phyloP scores from a whole-genome alignment of 2,888 invertebrate species.

The Nesidiocoris tenuis region DNA sequence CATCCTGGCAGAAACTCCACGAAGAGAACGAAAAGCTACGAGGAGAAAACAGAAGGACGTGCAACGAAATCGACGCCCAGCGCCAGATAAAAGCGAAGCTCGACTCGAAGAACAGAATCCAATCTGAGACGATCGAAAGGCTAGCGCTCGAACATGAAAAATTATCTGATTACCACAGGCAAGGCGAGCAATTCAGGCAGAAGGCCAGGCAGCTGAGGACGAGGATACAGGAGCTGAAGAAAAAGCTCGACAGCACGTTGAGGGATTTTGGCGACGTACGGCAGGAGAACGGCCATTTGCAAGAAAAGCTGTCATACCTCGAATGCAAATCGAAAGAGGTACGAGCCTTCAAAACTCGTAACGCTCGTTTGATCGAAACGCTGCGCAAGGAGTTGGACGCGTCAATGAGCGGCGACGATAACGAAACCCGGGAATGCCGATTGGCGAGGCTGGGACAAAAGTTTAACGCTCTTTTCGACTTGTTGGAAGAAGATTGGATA shows the following conservation, averaged over 20 bases:
- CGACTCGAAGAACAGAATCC: conserved; percentile 15
- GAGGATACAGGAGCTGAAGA: conserved; percentile 1
- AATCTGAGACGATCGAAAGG: conserved; percentile 25
- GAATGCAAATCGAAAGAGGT: background rate
- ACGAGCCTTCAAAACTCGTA: background rate
- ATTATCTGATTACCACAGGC: conserved; percentile 5
- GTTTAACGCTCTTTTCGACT: background rate
- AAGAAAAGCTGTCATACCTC: background rate
- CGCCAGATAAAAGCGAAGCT: conserved; percentile 7
- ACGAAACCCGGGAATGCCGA: background rate
- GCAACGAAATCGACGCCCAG: conserved; percentile 6
- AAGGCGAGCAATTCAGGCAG: conserved; percentile 16
- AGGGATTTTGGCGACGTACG: background rate
- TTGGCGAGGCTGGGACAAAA: background rate
- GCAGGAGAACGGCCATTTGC: background rate
- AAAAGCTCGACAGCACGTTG: background rate
- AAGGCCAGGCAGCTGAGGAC: conserved; percentile 3
- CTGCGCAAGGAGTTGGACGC: background rate
- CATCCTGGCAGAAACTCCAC: conserved; percentile 30
- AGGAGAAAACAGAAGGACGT: background rate
- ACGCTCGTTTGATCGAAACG: background rate
- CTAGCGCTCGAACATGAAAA: conserved; percentile 23
- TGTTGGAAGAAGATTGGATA: conserved; percentile 21
- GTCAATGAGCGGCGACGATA: background rate
- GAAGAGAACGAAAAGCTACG: background rate